These are phyloP conservation scores for Meriones unguiculatus DNA, from an alignment of 2,113 vertebrate species.

Conservation along the genomic window DNA sequence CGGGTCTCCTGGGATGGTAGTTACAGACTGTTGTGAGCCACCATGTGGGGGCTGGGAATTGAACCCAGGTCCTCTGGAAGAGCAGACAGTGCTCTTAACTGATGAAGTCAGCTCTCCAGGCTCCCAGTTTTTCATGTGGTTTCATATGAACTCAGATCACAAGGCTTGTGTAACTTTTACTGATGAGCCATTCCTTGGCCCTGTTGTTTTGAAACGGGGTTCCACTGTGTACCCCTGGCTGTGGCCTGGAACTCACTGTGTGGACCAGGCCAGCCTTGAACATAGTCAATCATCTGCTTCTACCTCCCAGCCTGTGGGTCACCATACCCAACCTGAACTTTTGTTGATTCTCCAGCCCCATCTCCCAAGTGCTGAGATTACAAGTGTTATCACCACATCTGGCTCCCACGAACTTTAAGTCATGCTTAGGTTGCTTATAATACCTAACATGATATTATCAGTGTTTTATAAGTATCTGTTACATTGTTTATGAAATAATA, in stretches of 20 bases:
- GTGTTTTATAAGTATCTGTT: background rate
- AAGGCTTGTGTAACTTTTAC: background rate
- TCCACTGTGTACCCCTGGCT: background rate
- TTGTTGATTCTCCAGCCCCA: background rate
- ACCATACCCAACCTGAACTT: background rate
- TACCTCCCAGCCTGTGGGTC: background rate
- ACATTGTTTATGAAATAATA: background rate
- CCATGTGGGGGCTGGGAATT: background rate
- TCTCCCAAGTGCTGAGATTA: background rate
- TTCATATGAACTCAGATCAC: background rate
- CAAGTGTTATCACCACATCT: too few relatives aligned
- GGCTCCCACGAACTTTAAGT: background rate
- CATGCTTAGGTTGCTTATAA: background rate
- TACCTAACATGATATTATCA: too few relatives aligned
- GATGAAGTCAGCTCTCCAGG: background rate
- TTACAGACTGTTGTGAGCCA: too few relatives aligned
- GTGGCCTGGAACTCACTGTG: background rate
- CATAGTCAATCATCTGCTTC: too few relatives aligned
- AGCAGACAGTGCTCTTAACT: background rate
- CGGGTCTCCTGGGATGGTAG: too few relatives aligned
- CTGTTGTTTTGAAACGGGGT: background rate
- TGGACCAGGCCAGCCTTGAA: background rate
- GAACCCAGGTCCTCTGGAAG: background rate
- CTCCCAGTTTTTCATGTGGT: background rate
- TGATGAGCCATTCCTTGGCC: background rate